These are phyloP conservation scores for Guaruba guarouba DNA, from an alignment of 2,113 vertebrate genomes.

Conservation along the genomic window DNA sequence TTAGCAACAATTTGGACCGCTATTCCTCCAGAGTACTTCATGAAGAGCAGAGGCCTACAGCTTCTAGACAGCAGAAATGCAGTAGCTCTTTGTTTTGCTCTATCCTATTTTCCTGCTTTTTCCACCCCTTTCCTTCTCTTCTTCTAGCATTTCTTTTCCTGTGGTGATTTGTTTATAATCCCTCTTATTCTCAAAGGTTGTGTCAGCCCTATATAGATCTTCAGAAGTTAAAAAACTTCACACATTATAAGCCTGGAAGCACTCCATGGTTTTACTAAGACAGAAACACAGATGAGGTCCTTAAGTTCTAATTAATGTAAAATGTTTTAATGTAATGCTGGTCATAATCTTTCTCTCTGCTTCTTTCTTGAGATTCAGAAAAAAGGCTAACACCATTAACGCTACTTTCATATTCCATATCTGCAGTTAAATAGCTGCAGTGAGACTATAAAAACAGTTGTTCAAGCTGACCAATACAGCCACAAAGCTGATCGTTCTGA, in stretches of 20 bases:
- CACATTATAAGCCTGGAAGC: background rate
- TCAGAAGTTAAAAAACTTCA: background rate
- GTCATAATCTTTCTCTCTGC: background rate
- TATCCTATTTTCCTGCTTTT: background rate
- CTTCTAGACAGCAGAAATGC: background rate
- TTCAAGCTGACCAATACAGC: background rate
- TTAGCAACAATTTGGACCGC: background rate
- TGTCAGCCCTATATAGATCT: background rate
- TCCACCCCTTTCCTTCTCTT: background rate
- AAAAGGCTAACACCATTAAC: background rate
- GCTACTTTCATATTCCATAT: background rate
- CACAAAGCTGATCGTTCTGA: background rate
- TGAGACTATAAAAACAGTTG: conserved; percentile 16
- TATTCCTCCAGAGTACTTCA: background rate
- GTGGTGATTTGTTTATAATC: background rate
- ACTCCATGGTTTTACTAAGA: background rate
- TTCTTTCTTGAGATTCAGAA: background rate
- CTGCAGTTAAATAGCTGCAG: background rate
- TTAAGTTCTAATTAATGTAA: background rate
- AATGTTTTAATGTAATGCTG: background rate
- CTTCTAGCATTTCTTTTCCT: background rate
- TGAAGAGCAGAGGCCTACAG: background rate
- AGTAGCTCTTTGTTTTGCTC: background rate
- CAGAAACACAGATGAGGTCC: background rate
- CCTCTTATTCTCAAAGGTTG: background rate